These are phyloP conservation scores for Neodiprion virginianus DNA, from an alignment of 1,140 invertebrate species.

Conservation along the genomic window DNA sequence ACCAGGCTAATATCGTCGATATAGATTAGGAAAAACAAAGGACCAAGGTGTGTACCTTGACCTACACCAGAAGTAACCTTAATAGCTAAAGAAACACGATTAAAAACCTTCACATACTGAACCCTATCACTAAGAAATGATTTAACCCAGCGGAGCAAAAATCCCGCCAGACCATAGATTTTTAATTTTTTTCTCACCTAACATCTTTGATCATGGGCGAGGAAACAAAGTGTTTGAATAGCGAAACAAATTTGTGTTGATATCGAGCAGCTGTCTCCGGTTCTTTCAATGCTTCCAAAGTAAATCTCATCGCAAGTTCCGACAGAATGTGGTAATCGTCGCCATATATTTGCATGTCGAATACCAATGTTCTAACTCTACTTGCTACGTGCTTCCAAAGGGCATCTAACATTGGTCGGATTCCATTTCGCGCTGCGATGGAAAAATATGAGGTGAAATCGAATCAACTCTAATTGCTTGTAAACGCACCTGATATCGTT, in stretches of 20 bases:
- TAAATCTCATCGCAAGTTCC: conserved; percentile 53
- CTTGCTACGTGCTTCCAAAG: conserved; percentile 51
- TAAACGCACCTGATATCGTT: not conserved
- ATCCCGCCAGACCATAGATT: not conserved
- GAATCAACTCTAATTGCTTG: not conserved
- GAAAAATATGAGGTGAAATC: not conserved
- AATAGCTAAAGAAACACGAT: not conserved
- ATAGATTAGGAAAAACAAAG: conserved; percentile 17
- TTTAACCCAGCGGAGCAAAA: not conserved
- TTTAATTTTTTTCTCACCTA: conserved; percentile 34
- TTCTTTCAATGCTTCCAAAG: conserved; percentile 48
- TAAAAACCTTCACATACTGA: not conserved
- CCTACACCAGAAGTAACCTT: conserved; percentile 21
- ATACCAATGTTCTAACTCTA: conserved; percentile 50
- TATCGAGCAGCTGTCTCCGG: conserved; percentile 43
- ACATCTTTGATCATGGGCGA: conserved; percentile 53
- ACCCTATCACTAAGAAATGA: not conserved
- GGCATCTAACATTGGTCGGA: conserved; percentile 41
- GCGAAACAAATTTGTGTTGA: conserved; percentile 46
- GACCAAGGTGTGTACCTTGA: conserved; percentile 21
- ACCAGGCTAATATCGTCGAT: conserved; percentile 16
- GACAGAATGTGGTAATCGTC: conserved; percentile 46
- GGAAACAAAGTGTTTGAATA: conserved; percentile 53
- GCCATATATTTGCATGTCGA: conserved; percentile 37
- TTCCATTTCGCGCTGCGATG: not conserved